Conservation (phyloP, 2,113 vertebrate genomes). For the Tamias sibiricus region DNA sequence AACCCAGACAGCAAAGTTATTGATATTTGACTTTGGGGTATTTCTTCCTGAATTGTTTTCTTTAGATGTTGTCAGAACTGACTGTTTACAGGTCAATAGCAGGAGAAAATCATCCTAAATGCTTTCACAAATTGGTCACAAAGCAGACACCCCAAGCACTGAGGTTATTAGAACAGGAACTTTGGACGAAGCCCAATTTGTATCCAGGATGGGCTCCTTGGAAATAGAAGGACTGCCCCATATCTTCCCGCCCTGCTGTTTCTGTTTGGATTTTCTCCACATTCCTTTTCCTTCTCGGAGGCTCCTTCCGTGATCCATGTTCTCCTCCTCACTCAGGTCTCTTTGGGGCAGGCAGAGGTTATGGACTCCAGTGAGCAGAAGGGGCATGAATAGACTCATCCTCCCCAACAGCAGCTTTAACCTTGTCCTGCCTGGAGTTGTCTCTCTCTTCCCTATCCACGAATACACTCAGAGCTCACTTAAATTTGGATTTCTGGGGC, state of each 20-base stretch:
- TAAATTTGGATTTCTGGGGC: too few relatives aligned
- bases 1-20: not conserved
- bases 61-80: not conserved
- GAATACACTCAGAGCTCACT: not conserved
- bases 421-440: not conserved
- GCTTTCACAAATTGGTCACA: not conserved
- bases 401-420: not conserved
- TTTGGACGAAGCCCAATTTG: not conserved
- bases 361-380: not conserved
- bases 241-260: not conserved
- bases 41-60: constrained; percentile 45
- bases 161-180: not conserved
- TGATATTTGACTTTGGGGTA: not conserved
- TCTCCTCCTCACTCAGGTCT: not conserved
- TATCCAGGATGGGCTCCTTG: not conserved
- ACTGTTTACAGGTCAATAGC: not conserved
- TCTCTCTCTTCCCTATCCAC: not conserved
- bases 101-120: not conserved
- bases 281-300: not conserved
- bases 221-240: not conserved
- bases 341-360: not conserved
- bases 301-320: not conserved
- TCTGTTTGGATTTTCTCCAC: not conserved
- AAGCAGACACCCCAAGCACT: not conserved
- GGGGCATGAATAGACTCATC: not conserved